Percentiles rank a stretch among this genome's conserved stretches.
Evolutionary conservation across 1,140 invertebrate species (phyloP).

Genomic region (Lordiphosa collinella): DNA sequence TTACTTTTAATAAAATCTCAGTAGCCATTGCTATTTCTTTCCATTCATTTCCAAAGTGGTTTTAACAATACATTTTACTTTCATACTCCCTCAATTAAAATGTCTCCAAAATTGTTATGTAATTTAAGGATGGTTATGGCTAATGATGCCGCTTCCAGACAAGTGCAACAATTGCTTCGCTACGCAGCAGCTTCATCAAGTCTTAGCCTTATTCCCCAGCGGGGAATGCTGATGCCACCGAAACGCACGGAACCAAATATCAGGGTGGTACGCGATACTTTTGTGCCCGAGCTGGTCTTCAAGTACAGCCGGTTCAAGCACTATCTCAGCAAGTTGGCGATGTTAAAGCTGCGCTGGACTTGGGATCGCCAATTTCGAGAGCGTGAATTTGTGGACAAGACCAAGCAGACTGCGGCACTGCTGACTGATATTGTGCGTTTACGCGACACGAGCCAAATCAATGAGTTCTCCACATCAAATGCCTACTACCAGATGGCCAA

Average conservation of each 20-base stretch:
- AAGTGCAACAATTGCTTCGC: background rate
- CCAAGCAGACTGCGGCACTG: constrained; percentile 13
- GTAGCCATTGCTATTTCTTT: background rate
- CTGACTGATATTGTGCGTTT: constrained; percentile 24
- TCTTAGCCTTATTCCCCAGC: too few relatives aligned
- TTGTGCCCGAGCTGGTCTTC: constrained; percentile 18
- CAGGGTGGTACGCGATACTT: constrained; percentile 1
- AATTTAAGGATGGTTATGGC: background rate
- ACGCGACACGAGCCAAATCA: constrained; percentile 8
- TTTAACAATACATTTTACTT: background rate
- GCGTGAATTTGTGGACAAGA: constrained; percentile 20
- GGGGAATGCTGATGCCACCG: constrained; percentile 14
- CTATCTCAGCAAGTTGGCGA: constrained; percentile 34
- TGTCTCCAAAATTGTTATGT: constrained; percentile 27
- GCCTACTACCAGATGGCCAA: constrained; percentile 34
- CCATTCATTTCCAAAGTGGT: background rate
- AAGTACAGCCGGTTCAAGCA: constrained; percentile 32
- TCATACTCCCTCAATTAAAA: background rate
- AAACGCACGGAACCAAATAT: background rate
- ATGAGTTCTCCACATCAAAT: constrained; percentile 28
- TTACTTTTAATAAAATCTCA: too few relatives aligned
- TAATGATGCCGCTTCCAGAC: background rate
- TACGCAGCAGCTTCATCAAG: background rate
- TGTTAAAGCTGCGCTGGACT: constrained; percentile 36
- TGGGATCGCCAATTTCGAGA: constrained; percentile 35